These are phyloP conservation scores for Drosophila anceps DNA, from an alignment of 2,888 invertebrate genomes.

Conservation along the genomic window DNA sequence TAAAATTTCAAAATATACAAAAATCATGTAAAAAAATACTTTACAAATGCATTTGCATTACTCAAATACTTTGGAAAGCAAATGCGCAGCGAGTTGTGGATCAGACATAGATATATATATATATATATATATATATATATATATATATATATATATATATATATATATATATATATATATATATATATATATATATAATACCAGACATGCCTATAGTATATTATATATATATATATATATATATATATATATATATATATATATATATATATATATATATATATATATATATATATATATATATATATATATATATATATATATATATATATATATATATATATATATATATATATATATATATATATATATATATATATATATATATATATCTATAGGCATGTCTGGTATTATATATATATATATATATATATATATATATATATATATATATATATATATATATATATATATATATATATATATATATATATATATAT, in stretches of 20 bases:
- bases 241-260: conserved; percentile 4
- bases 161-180: no score
- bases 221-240: conserved; percentile 2
- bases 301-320: conserved; percentile 6
- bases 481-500: background rate
- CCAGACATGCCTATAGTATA: conserved; percentile 17
- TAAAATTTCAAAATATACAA: conserved; percentile 41
- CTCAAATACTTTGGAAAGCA: conserved; percentile 45
- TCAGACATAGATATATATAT: background rate
- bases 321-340: conserved; percentile 4
- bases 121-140: conserved; percentile 3
- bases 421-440: conserved; percentile 11
- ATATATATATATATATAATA: conserved; percentile 4
- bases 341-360: conserved; percentile 6
- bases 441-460: background rate
- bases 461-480: background rate
- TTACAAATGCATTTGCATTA: conserved; percentile 56
- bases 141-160: conserved; percentile 7
- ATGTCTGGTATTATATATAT: conserved; percentile 8
- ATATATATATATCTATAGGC: no score
- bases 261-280: conserved; percentile 6
- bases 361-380: conserved; percentile 4
- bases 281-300: conserved; percentile 4
- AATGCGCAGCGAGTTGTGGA: conserved; percentile 41
- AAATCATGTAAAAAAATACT: conserved; percentile 51